These are phyloP conservation scores for Poecile montanus DNA, from an alignment of 2,797 vertebrate genomes.

Conservation along the genomic window DNA sequence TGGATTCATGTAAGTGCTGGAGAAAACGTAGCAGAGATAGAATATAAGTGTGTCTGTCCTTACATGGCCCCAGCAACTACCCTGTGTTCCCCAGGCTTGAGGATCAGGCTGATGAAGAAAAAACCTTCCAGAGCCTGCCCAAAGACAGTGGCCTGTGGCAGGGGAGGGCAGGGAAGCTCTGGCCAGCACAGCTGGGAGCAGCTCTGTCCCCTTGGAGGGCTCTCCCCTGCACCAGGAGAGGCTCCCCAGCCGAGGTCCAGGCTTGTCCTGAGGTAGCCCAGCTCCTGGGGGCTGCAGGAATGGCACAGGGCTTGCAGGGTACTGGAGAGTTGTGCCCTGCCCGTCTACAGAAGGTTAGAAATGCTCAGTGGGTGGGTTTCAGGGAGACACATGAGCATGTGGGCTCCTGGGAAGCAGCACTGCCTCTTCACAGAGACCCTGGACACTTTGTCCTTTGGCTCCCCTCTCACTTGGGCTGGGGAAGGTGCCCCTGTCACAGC, in stretches of 20 bases:
- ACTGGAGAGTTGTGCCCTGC: fast-evolving
- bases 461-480: too few relatives aligned
- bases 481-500: neutral
- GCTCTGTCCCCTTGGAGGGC: too few relatives aligned
- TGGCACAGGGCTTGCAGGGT: neutral
- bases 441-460: neutral
- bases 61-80: neutral
- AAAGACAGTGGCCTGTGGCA: neutral
- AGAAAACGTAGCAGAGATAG: neutral
- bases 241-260: neutral
- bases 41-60: neutral
- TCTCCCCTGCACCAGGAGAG: fast-evolving
- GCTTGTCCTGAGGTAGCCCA: neutral
- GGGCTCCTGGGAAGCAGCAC: neutral
- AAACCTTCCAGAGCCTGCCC: neutral
- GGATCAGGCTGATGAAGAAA: neutral
- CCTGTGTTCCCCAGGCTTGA: neutral
- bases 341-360: neutral
- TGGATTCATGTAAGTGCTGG: neutral
- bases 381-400: fast-evolving
- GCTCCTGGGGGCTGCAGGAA: neutral
- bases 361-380: neutral
- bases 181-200: neutral
- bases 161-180: neutral
- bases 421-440: neutral